A percentile compares a stretch with the other conserved stretches of the same genome.
phyloP scores from a whole-genome alignment of 2,888 invertebrate genomes.

The Chalcosyrphus nemorum region DNA sequence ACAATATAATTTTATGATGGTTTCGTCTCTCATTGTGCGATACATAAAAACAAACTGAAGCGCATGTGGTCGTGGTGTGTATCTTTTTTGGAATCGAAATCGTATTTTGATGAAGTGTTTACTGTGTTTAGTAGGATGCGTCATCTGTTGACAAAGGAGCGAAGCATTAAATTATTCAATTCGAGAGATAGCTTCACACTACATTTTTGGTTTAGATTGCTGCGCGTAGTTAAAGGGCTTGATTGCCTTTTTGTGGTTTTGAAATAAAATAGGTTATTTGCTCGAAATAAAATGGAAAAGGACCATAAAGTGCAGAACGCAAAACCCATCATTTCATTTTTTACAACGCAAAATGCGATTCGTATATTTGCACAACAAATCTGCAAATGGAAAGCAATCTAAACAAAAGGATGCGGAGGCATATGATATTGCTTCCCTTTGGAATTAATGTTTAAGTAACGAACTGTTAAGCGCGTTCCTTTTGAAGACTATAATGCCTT shows the following conservation, averaged over 20 bases:
- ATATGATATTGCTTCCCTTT: too few relatives aligned
- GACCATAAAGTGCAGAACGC: neutral
- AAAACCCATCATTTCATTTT: neutral
- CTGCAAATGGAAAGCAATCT: neutral
- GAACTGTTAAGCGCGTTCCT: too few relatives aligned
- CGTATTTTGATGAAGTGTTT: neutral
- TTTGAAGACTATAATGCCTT: too few relatives aligned
- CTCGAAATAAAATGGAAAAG: neutral
- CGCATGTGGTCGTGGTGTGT: neutral
- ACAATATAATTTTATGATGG: constrained; percentile 25
- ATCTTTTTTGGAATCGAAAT: neutral
- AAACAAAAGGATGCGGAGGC: too few relatives aligned
- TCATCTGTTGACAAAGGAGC: neutral
- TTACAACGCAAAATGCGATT: neutral
- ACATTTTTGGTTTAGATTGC: too few relatives aligned
- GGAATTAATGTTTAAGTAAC: too few relatives aligned
- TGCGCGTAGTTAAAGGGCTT: too few relatives aligned
- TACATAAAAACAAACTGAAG: neutral
- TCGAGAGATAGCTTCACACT: neutral
- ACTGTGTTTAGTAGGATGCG: neutral
- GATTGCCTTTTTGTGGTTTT: neutral
- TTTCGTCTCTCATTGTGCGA: constrained; percentile 1
- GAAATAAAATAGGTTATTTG: neutral
- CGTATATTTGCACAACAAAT: neutral
- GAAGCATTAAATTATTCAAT: neutral